A percentile compares a stretch with the other conserved stretches of the same genome.
phyloP scores from a whole-genome alignment of 2,888 invertebrate genomes.

The Drosophila pseudotakahashii region DNA sequence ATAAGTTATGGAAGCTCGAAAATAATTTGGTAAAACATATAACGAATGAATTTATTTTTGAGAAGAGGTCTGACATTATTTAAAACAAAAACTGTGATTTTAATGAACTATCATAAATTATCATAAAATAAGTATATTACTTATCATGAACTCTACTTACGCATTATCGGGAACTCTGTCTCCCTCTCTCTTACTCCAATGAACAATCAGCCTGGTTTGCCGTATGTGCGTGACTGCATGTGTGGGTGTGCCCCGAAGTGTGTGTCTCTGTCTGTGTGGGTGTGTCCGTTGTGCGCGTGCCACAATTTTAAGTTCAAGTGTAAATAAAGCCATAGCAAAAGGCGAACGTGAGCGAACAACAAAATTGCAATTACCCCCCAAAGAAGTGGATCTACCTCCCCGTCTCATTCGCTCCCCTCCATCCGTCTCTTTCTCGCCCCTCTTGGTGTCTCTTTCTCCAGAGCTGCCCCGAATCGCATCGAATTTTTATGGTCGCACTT shows the following conservation, averaged over 20 bases:
- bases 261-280: conserved; percentile 7
- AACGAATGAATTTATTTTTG: too few species aligned
- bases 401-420: neutral
- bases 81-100: too few species aligned
- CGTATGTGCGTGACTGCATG: neutral
- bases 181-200: neutral
- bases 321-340: conserved; percentile 61
- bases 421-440: neutral
- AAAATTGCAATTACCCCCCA: conserved; percentile 65
- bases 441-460: conserved; percentile 1
- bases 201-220: neutral
- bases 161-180: neutral
- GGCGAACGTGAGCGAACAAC: conserved; percentile 56
- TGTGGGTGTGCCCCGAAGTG: neutral
- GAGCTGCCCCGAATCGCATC: conserved; percentile 35
- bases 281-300: conserved; percentile 45
- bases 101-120: neutral
- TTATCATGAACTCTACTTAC: neutral
- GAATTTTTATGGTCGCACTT: conserved; percentile 50
- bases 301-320: conserved; percentile 60
- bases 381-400: conserved; percentile 4
- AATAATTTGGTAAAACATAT: too few species aligned
- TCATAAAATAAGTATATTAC: too few species aligned
- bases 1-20: too few species aligned
- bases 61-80: too few species aligned